These are phyloP conservation scores for Theretra japonica DNA, from an alignment of 2,888 invertebrate genomes.

Conservation along the genomic window DNA sequence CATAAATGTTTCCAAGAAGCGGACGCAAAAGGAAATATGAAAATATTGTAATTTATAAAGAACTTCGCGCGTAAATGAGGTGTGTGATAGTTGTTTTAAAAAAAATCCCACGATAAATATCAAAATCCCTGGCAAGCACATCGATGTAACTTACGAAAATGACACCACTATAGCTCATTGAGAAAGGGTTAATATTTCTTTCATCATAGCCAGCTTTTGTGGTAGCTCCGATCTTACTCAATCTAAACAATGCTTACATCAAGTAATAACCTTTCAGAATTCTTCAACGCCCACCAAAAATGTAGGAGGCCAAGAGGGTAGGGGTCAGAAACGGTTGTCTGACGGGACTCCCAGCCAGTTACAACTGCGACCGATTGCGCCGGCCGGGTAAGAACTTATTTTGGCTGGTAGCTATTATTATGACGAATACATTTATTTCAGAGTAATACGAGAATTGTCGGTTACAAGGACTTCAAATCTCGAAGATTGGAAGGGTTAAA, in stretches of 20 bases:
- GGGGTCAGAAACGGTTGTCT: slow-evolving; percentile 77
- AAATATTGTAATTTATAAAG: too few species aligned
- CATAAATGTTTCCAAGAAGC: too few species aligned
- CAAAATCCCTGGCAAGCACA: too few species aligned
- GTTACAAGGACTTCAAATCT: neutral
- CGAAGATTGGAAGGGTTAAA: neutral
- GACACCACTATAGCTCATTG: neutral
- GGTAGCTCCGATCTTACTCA: neutral
- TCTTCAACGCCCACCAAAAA: slow-evolving; percentile 68
- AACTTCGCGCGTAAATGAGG: too few species aligned
- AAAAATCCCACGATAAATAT: too few species aligned
- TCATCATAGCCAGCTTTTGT: slow-evolving; percentile 4
- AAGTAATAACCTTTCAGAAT: slow-evolving; percentile 58
- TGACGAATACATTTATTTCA: neutral
- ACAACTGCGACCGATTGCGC: slow-evolving; percentile 77
- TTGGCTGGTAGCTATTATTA: neutral
- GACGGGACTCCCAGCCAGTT: slow-evolving; percentile 78
- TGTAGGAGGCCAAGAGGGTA: slow-evolving; percentile 61
- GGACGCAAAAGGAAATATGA: too few species aligned
- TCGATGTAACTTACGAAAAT: too few species aligned
- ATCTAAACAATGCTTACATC: neutral
- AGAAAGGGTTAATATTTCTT: neutral
- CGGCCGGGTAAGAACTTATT: slow-evolving; percentile 72
- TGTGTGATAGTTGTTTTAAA: too few species aligned
- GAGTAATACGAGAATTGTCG: neutral